phyloP scores from a whole-genome alignment of 2,888 invertebrate species.

The Microplitis manilae region DNA sequence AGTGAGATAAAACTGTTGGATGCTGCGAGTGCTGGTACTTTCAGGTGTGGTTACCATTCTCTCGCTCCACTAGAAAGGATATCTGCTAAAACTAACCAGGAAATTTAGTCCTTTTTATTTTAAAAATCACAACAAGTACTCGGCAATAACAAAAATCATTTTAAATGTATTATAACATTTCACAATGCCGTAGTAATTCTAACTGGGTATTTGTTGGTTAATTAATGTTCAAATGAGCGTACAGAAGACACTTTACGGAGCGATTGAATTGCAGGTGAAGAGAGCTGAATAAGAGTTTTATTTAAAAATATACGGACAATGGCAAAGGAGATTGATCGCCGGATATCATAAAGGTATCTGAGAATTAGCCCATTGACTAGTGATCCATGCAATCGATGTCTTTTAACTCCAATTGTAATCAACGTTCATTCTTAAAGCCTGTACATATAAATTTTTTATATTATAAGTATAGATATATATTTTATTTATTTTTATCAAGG shows the following conservation, averaged over 20 bases:
- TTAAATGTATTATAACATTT: neutral
- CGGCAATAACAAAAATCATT: neutral
- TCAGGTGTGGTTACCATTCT: slow-evolving; percentile 15
- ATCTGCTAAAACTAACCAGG: slow-evolving; percentile 61
- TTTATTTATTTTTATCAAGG: neutral
- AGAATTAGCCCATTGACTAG: slow-evolving; percentile 21
- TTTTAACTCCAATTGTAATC: neutral
- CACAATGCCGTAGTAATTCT: neutral
- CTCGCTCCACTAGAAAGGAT: slow-evolving; percentile 23
- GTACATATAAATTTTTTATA: neutral
- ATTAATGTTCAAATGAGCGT: neutral
- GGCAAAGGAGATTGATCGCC: slow-evolving; percentile 24
- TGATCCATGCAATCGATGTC: slow-evolving; percentile 14
- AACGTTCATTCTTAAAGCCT: slow-evolving; percentile 17
- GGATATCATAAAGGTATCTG: slow-evolving; percentile 23
- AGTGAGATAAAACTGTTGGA: slow-evolving; percentile 7
- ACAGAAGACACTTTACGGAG: slow-evolving; percentile 7
- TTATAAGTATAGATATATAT: neutral
- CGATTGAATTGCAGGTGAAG: slow-evolving; percentile 16
- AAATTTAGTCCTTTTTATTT: slow-evolving; percentile 55
- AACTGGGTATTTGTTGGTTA: slow-evolving; percentile 6
- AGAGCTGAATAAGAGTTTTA: neutral
- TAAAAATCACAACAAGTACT: neutral
- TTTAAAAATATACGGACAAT: slow-evolving; percentile 27
- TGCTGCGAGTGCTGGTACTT: neutral